Conservation (phyloP, 1,140 invertebrate species). For the Dolichoris vasculosae region DNA sequence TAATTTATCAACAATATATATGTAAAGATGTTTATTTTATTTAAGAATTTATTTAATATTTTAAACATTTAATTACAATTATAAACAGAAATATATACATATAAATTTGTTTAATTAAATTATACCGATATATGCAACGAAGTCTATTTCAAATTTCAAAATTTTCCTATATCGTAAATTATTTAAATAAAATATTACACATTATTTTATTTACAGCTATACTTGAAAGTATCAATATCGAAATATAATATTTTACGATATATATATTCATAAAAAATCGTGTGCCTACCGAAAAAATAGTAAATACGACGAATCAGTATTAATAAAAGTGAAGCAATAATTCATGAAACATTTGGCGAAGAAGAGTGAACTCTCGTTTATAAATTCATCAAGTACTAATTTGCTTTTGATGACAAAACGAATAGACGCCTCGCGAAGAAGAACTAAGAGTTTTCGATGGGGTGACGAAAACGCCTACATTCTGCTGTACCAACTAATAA, state of each 20-base stretch:
- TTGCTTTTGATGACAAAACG: conserved; percentile 61
- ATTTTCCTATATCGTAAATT: too few species aligned
- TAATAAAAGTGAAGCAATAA: conserved; percentile 45
- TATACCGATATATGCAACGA: too few species aligned
- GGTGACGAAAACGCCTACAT: conserved; percentile 39
- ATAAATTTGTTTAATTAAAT: too few species aligned
- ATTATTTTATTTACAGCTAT: too few species aligned
- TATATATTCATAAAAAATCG: background rate
- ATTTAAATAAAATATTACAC: too few species aligned
- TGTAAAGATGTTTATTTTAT: too few species aligned
- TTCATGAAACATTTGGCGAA: conserved; percentile 49
- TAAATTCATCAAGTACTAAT: conserved; percentile 57
- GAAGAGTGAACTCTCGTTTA: background rate
- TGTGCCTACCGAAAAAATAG: background rate
- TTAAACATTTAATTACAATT: too few species aligned
- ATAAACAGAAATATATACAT: too few species aligned
- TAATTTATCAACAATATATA: too few species aligned
- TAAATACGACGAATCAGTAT: background rate
- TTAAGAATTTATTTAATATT: too few species aligned
- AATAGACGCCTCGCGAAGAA: conserved; percentile 40
- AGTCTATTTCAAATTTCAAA: too few species aligned
- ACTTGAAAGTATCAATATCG: too few species aligned
- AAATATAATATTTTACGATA: background rate
- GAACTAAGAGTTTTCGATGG: conserved; percentile 12
- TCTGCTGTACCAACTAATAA: conserved; percentile 56